Evolutionary conservation across 2,888 invertebrate genomes (phyloP).

Genomic region (Peribatodes rhomboidaria): DNA sequence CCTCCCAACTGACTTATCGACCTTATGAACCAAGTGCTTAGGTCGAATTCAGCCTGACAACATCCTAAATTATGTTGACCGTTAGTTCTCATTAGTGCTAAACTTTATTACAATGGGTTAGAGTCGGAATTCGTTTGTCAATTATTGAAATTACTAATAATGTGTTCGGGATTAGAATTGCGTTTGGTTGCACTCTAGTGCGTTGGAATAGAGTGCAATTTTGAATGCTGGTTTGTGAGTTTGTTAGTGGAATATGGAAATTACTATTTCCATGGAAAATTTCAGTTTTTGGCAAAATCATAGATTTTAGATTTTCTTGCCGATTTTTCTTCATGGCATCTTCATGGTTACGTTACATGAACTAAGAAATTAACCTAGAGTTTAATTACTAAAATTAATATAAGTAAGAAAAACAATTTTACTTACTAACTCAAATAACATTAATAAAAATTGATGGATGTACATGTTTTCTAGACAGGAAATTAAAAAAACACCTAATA

Average conservation of each 20-base stretch:
- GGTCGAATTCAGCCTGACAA: conserved; percentile 29
- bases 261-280: not conserved
- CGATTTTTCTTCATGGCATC: too few species aligned
- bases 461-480: too few species aligned
- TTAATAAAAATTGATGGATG: too few species aligned
- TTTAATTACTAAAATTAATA: too few species aligned
- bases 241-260: not conserved
- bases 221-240: not conserved
- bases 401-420: too few species aligned
- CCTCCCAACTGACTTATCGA: conserved; percentile 1
- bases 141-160: conserved; percentile 33
- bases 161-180: conserved; percentile 9
- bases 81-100: conserved; percentile 38
- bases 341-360: not conserved
- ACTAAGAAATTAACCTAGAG: too few species aligned
- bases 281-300: not conserved
- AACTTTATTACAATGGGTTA: conserved; percentile 44
- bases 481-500: too few species aligned
- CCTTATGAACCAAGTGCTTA: conserved; percentile 29
- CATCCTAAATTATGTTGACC: conserved; percentile 32
- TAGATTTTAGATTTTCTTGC: not conserved
- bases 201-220: conserved; percentile 10
- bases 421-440: too few species aligned
- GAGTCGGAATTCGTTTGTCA: conserved; percentile 44
- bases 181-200: conserved; percentile 7